Base-by-base conservation (phyloP, 2,797 vertebrate species). In the Numenius phaeopus region DNA sequence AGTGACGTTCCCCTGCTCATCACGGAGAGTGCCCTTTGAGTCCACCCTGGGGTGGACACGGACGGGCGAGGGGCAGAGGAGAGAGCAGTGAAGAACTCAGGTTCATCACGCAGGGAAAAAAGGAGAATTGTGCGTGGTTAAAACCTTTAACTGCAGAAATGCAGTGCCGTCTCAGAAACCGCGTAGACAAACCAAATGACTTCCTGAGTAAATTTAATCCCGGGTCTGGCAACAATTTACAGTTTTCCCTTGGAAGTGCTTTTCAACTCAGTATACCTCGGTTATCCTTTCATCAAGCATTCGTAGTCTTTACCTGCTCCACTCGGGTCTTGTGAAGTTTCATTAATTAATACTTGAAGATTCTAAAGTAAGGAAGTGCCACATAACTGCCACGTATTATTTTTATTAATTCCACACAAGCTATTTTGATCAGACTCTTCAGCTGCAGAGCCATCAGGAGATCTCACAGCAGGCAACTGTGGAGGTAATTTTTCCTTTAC, bases 351-450 rank as follows among this genome's bases (percentile, higher is more conserved):
- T 78, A 67, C 24, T 23, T 69, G 58, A 83, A 76, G 79, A 64
- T 82, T 72, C 34, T 94, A 39, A 64, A 89, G 73, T 69, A 79
- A 76, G 42, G 62, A 78, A 81, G 30, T 52, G 37, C 54, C 65
- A 21, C 1, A 3, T 62, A 81, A 81, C 69, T 87, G 70, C 50
- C 62, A 14, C 30, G 46, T 62, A 69, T 88, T 88, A 66, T 18
- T 94, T 92, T 72, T 82, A 59, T 89, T 92, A 86, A 54, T 95
- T 94, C 70, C 50, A 82, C 20, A 40, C 49, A 86, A 89, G 61
- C 46, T 92, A 14, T 94, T 96, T 94, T 94, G 81, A 91, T 90
- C 84, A 92, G 81, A 40, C 30, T 94, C 75, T 83, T 95, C 79
- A 91, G 47, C 72, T 94, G 84, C 87, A 88, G 87, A 96, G 72